Evolutionary conservation across 1,140 invertebrate species (phyloP), one percentile per base, ranked within the genome.

Genomic region (Macrobrachium nipponense): DNA sequence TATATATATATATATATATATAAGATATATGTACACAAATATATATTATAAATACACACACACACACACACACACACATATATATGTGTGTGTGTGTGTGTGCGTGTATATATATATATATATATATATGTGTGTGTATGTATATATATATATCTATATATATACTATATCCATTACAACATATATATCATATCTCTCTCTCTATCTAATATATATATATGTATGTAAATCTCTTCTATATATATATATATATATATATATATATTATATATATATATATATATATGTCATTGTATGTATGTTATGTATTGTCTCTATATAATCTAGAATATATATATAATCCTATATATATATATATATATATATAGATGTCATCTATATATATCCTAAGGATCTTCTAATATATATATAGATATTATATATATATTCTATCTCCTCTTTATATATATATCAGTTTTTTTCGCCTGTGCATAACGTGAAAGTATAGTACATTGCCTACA

Each of bases 1-100:
- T 66, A 66, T 66, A 66, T 66, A 66, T 66, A 66, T 66, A 66
- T 66, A 5, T 66, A 14, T 14, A 23, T 66, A n/a, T 66, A 27
- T 10, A 66, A 7, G n/a, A 12, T 68, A 68, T 18, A 0, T n/a
- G n/a, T 18, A 12, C 11, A 2, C 18, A n/a, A n/a, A n/a, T n/a
- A n/a, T n/a, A n/a, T n/a, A n/a, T n/a, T n/a, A n/a, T n/a, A n/a
- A n/a, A n/a, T n/a, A n/a, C n/a, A n/a, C n/a, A n/a, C n/a, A n/a
- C n/a, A n/a, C n/a, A n/a, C n/a, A n/a, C n/a, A n/a, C n/a, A n/a
- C n/a, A n/a, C n/a, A n/a, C n/a, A n/a, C n/a, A n/a, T n/a, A n/a
- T n/a, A n/a, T n/a, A n/a, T n/a, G n/a, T n/a, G n/a, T n/a, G n/a
- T n/a, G n/a, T n/a, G n/a, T n/a, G n/a, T n/a, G n/a, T n/a, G n/a